These are phyloP conservation scores for Apamea sordens DNA, from an alignment of 2,888 invertebrate species.

Conservation along the genomic window DNA sequence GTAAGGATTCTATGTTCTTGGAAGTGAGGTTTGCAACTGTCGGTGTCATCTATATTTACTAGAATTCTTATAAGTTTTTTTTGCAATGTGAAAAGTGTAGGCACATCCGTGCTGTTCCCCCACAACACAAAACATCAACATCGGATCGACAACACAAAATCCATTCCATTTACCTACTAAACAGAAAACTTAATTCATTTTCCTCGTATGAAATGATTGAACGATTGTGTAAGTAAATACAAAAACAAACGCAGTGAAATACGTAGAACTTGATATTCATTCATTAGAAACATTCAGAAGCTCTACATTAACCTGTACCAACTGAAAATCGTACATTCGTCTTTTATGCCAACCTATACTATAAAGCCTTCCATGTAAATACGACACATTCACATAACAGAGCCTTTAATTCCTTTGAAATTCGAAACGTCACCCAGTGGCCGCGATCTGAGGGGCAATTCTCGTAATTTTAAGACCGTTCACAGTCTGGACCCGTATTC, in stretches of 20 bases:
- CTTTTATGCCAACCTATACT: neutral
- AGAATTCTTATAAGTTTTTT: too few species aligned
- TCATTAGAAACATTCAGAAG: slow-evolving; percentile 6
- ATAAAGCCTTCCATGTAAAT: slow-evolving; percentile 18
- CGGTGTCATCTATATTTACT: too few species aligned
- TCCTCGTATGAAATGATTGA: slow-evolving; percentile 1
- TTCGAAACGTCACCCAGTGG: slow-evolving; percentile 33
- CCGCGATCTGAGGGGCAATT: too few species aligned
- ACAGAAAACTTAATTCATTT: slow-evolving; percentile 13
- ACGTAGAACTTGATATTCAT: slow-evolving; percentile 12
- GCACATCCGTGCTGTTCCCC: too few species aligned
- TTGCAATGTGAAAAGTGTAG: too few species aligned
- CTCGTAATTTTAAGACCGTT: too few species aligned
- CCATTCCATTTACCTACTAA: neutral
- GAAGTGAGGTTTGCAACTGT: too few species aligned
- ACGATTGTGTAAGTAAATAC: neutral
- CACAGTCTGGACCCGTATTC: too few species aligned
- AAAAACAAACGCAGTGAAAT: neutral
- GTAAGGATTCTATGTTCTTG: too few species aligned
- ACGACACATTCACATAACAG: slow-evolving; percentile 18
- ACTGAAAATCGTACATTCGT: slow-evolving; percentile 13
- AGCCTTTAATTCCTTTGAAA: slow-evolving; percentile 44
- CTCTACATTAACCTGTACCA: slow-evolving; percentile 3
- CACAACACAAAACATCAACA: too few species aligned
- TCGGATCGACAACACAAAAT: neutral